A percentile compares a stretch with the other conserved stretches of the same genome.
These are phyloP conservation scores for Syngnathus typhle DNA, from an alignment of 2,113 vertebrate species.

Conservation along the genomic window DNA sequence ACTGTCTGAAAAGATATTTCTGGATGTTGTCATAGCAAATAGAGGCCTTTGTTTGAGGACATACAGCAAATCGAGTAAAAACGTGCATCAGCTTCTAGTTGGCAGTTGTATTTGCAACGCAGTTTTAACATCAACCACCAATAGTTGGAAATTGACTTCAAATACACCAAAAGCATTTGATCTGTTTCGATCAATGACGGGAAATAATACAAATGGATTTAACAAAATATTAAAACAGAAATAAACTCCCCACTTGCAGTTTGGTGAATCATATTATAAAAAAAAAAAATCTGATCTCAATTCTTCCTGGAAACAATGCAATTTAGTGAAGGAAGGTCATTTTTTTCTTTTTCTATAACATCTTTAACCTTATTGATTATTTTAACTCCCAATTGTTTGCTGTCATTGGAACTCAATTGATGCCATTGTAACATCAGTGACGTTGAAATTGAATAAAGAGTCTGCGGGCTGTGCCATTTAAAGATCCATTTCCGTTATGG, in stretches of 20 bases:
- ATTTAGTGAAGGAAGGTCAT: background rate
- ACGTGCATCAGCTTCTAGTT: background rate
- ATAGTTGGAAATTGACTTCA: conserved; percentile 5
- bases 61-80: background rate
- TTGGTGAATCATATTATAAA: background rate
- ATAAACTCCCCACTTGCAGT: background rate
- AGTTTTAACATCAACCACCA: conserved; percentile 6
- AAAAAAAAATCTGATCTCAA: background rate
- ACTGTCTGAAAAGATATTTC: too few species aligned
- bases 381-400: background rate
- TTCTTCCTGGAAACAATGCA: background rate
- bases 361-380: background rate
- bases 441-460: background rate
- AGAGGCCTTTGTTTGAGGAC: background rate
- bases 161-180: background rate
- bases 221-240: background rate
- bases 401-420: background rate
- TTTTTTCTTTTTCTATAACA: background rate
- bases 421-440: background rate
- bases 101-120: background rate
- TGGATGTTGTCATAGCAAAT: background rate
- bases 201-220: background rate
- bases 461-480: background rate
- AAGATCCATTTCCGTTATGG: background rate
- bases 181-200: background rate